Base-by-base conservation (phyloP, 1,140 invertebrate species). In the Tribolium madens region DNA sequence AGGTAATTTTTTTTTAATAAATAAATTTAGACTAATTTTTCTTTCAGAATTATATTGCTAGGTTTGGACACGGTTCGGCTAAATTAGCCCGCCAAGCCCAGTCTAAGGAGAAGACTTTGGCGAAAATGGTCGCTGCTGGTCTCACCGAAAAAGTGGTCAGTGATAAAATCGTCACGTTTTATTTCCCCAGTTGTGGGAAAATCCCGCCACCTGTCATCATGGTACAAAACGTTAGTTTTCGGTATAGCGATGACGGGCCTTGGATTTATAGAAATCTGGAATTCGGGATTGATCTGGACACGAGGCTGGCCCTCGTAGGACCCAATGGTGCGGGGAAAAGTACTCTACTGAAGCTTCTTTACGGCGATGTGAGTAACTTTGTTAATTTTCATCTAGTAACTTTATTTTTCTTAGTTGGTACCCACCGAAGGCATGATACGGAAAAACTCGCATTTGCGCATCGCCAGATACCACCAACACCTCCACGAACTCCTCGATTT, bases 241-340 rank as follows among this genome's bases (percentile, higher is more conserved):
- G 93, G 17, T 99, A 99, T 85, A 93, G 87, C 76, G 96, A 98
- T 14, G 89, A 89, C 48, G 88, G 92, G 47, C 96, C 97, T 0
- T 95, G 89, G 88, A 99, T 99, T 82, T 99, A 99, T 86, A 97
- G 95, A 85, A 95, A 99, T 87, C 86, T 99, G 14, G 98, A 99
- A 86, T 99, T 99, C 86, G 98, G 98, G 84, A 97, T 99, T 83
- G 98, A 99, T 90, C 88, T 99, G 64, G 98, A 99, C 85, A 99
- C 98, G 0, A 89, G 98, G 84, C 87, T 99, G 14, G 98, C 98
- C 33, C 88, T 99, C n/a, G 98, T 99, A 0, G 98, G 94, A 1
- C 98, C 98, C 2, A 99, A 99, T 87, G 98, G 98, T 81, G 98
- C 98, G 69, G 98, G 98, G 77, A 99, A 99, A 86, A 97, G 96